phyloP scores from a whole-genome alignment of 2,113 vertebrate genomes.

The Orycteropus afer region DNA sequence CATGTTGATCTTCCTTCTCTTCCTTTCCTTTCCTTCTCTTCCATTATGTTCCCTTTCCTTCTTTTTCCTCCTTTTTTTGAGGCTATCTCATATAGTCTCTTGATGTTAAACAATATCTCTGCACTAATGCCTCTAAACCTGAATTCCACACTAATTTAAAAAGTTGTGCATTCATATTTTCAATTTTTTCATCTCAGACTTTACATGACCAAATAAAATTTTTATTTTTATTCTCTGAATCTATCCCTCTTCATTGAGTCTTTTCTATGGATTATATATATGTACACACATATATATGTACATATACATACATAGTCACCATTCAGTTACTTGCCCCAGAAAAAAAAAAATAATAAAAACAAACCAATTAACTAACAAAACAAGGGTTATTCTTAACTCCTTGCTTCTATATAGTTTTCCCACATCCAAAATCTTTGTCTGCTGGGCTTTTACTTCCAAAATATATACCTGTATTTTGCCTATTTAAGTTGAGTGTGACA shows the following conservation, averaged over 20 bases:
- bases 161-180: not conserved
- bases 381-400: not conserved
- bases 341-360: not conserved
- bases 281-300: no score
- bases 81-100: not conserved
- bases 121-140: not conserved
- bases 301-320: not conserved
- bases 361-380: not conserved
- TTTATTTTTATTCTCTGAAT: not conserved
- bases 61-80: not conserved
- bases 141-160: not conserved
- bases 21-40: not conserved
- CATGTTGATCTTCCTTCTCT: not conserved
- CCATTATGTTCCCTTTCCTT: not conserved
- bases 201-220: not conserved
- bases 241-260: not conserved
- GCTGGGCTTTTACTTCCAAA: not conserved
- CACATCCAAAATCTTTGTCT: not conserved
- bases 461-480: not conserved
- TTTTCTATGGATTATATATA: no score
- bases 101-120: not conserved
- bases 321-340: not conserved
- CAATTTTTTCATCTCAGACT: not conserved
- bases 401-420: not conserved
- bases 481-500: not conserved